These are phyloP conservation scores for Pandemis heparana DNA, from an alignment of 2,888 invertebrate genomes.

Conservation along the genomic window DNA sequence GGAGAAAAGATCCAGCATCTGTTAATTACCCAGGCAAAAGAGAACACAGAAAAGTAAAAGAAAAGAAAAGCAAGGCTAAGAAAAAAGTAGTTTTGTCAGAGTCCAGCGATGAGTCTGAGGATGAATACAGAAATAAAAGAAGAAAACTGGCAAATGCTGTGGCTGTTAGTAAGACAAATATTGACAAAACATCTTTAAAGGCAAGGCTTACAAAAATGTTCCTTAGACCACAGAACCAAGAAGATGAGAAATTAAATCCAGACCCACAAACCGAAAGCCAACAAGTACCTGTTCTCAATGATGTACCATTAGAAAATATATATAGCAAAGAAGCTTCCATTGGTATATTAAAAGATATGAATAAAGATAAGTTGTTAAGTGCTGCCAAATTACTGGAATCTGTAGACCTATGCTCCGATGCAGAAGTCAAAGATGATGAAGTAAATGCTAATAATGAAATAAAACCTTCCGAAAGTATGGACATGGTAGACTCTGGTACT, in stretches of 20 bases:
- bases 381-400: conserved; percentile 49
- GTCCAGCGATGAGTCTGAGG: conserved; percentile 77
- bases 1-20: conserved; percentile 56
- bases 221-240: conserved; percentile 53
- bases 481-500: conserved; percentile 54
- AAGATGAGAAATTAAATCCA: conserved; percentile 44
- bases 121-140: conserved; percentile 76
- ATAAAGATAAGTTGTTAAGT: conserved; percentile 43
- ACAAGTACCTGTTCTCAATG: conserved; percentile 12
- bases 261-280: conserved; percentile 46
- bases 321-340: neutral
- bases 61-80: conserved; percentile 56
- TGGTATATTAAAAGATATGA: conserved; percentile 41
- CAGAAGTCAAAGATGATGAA: conserved; percentile 49
- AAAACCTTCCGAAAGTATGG: conserved; percentile 25
- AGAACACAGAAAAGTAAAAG: conserved; percentile 41
- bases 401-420: conserved; percentile 62
- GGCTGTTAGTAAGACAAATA: conserved; percentile 67
- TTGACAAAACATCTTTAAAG: conserved; percentile 72
- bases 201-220: conserved; percentile 76
- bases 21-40: conserved; percentile 57
- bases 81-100: conserved; percentile 64
- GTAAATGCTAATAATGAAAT: conserved; percentile 26
- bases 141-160: conserved; percentile 85
- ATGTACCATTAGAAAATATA: conserved; percentile 1